Evolutionary conservation across 1,140 invertebrate species (phyloP), one percentile per base, ranked within the genome.

Genomic region (Nylanderia fulva): DNA sequence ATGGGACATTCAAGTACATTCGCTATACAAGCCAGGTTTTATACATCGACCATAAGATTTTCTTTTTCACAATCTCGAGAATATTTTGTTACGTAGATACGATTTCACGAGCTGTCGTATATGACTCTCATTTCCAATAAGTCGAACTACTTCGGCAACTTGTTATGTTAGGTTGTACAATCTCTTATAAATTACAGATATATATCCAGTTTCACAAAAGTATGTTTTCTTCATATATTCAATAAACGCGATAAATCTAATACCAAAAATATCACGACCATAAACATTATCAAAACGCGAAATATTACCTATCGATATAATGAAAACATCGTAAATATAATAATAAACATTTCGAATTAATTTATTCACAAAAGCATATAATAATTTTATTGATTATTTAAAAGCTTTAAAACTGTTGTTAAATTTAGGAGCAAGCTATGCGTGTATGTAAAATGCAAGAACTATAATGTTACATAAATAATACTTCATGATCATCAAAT

Each of bases 11-110:
- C 61, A 82, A 88, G 58, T 76, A 87, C 72, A 87, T 52, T 60
- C 64, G 86, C 84, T 74, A 86, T 77, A 86, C 29, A 71, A 48
- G 72, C 33, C 27, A 42, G n/a, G 52, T 15, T 72, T n/a, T 56
- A 36, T 36, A 82, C 60, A 52, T 42, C 52, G 75, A 85, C 87
- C 71, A 76, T 84, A 79, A 79, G 60, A 88, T 84, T 88, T 88
- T 85, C 75, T 76, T 63, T 84, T 77, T 68, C 56, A 2, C 60
- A 63, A 61, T 52, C 77, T 68, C 86, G 58, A 56, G 45, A 52
- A 88, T 89, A 88, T 89, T 89, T 69, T 85, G 69, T 88, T 90
- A 89, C 87, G 85, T 56, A 61, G 79, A 80, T 89, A 85, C 64
- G 69, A 83, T 89, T 80, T 85, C 86, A 71, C 11, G 24, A 15